These are phyloP conservation scores for Sycobia sp. DNA, from an alignment of 1,140 invertebrate genomes.

Conservation along the genomic window DNA sequence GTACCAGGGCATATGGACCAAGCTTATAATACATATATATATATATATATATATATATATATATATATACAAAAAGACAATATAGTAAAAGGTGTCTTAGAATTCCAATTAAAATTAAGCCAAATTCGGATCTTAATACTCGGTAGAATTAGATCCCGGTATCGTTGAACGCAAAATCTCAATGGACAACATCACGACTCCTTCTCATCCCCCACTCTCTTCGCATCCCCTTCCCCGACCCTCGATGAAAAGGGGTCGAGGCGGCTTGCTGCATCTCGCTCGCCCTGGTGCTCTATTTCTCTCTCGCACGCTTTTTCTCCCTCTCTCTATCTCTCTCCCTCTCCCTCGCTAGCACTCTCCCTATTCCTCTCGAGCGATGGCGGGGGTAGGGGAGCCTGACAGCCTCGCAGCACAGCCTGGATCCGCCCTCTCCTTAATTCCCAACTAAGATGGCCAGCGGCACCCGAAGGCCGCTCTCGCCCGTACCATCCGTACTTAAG, in stretches of 20 bases:
- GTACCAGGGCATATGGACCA: no score
- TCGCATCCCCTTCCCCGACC: no score
- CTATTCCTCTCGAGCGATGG: conserved; percentile 8
- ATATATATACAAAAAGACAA: conserved; percentile 11
- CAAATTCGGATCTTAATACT: conserved; percentile 23
- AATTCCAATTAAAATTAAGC: conserved; percentile 33
- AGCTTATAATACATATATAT: no score
- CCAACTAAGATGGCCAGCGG: conserved; percentile 49
- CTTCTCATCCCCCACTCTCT: neutral
- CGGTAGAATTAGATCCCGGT: neutral
- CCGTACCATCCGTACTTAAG: conserved; percentile 1
- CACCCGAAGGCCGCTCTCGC: neutral
- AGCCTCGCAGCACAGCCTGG: conserved; percentile 3
- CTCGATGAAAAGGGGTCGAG: conserved; percentile 28
- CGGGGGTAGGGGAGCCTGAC: conserved; percentile 10
- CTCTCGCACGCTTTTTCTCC: no score
- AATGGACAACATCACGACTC: conserved; percentile 29
- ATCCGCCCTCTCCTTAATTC: conserved; percentile 57
- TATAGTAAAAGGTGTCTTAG: neutral
- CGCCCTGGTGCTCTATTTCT: no score
- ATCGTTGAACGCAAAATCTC: conserved; percentile 25
- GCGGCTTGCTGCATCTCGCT: no score
- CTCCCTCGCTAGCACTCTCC: no score
- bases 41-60: no score
- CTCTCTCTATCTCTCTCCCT: no score